Evolutionary conservation across 2,113 vertebrate species (phyloP), one percentile per base, ranked within the genome.

Genomic region (Passer montanus): DNA sequence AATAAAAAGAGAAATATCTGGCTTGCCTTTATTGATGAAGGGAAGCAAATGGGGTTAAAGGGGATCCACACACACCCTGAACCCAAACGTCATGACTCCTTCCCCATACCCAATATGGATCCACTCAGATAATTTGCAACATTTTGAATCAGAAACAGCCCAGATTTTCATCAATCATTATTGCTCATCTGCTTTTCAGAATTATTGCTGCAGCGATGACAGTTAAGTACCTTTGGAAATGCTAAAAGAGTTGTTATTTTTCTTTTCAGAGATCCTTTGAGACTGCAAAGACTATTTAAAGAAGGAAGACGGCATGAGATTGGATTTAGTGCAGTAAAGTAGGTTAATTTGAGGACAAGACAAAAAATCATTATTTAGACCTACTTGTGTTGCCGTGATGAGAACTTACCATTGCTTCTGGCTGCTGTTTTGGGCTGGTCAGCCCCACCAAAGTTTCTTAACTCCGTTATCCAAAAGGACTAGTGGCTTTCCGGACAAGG

Each of bases 381-480:
- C 66, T 59, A 39, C 79, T 66, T 63, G 77, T 27, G 73, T 88
- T 96, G 96, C 85, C 98, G 86, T 89, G 83, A 99, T 99, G 99
- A 99, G 98, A 98, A 98, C 98, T 98, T 98, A 97, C 64, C 96
- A 97, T 53, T 98, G 96, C 94, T 97, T 98, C 58, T 94, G 98
- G 94, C 89, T 98, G 73, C 64, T 98, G 56, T 96, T 99, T 64
- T 98, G 98, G 98, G 97, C 98, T 77, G 97, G 98, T 66, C 98
- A 99, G 95, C 97, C 97, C 97, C 97, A 97, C 82, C 98, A 98
- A 56, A 98, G 96, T 59, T 91, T 88, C 70, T 98, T 98, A 44
- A 97, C 96, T 92, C 97, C 98, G 0, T 91, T 99, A 70, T 98
- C 98, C 67, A 96, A 98, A 95, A 99, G 99, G 98, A 99, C 98